These are phyloP conservation scores for Crossocerus cetratus DNA, from an alignment of 2,888 invertebrate genomes.

Conservation along the genomic window DNA sequence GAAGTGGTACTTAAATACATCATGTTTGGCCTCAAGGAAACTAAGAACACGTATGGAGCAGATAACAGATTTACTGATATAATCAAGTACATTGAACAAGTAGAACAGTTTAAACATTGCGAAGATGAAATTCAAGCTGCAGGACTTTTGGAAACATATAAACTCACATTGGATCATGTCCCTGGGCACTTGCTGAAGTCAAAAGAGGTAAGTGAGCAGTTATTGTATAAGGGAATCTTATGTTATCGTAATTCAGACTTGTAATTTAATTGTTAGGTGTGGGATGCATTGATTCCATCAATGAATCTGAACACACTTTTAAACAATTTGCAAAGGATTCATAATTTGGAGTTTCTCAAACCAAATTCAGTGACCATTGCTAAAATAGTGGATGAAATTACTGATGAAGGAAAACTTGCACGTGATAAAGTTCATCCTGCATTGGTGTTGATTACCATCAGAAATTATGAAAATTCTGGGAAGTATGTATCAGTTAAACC, in stretches of 20 bases:
- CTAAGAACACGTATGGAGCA: constrained; percentile 76
- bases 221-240: neutral
- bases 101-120: constrained; percentile 71
- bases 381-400: constrained; percentile 79
- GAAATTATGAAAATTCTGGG: constrained; percentile 81
- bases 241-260: neutral
- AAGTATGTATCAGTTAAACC: constrained; percentile 77
- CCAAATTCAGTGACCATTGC: constrained; percentile 78
- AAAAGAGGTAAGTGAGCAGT: constrained; percentile 77
- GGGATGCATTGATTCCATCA: constrained; percentile 81
- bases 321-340: constrained; percentile 80
- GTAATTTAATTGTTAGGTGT: constrained; percentile 78
- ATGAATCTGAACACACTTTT: constrained; percentile 79
- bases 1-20: constrained; percentile 77
- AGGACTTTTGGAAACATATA: constrained; percentile 77
- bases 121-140: constrained; percentile 79
- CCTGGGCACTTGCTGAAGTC: constrained; percentile 83
- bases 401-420: constrained; percentile 76
- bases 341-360: constrained; percentile 81
- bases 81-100: constrained; percentile 62
- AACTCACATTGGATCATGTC: constrained; percentile 83
- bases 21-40: constrained; percentile 79
- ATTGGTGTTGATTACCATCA: constrained; percentile 80
- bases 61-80: constrained; percentile 74
- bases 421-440: constrained; percentile 78